phyloP scores from a whole-genome alignment of 1,140 invertebrate species.

The Colletes latitarsis region DNA sequence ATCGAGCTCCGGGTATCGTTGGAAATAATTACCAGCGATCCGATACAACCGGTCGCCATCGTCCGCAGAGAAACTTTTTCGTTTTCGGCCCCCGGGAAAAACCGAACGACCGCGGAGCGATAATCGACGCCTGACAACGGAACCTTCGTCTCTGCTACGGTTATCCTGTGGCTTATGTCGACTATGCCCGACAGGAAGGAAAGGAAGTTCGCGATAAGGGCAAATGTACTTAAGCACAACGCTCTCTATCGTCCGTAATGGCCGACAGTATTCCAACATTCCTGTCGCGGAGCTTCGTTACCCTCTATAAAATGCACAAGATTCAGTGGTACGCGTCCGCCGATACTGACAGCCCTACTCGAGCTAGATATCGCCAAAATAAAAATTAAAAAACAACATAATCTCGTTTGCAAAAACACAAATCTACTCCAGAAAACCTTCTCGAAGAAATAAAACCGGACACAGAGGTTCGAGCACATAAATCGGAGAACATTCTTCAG shows the following conservation, averaged over 20 bases:
- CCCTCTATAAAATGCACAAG: not conserved
- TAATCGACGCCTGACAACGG: constrained; percentile 42
- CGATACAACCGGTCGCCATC: constrained; percentile 48
- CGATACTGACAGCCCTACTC: too few relatives aligned
- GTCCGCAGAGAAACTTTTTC: constrained; percentile 36
- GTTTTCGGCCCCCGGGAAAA: constrained; percentile 11
- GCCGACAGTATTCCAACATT: not conserved
- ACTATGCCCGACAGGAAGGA: constrained; percentile 11
- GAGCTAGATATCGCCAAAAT: too few relatives aligned
- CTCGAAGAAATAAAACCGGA: too few relatives aligned
- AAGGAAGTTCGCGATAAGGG: constrained; percentile 33
- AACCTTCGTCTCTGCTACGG: not conserved
- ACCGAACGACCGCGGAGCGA: constrained; percentile 15
- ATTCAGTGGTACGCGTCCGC: not conserved
- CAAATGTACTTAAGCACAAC: constrained; percentile 30
- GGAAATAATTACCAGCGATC: constrained; percentile 64
- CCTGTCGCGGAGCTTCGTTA: not conserved
- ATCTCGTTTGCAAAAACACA: too few relatives aligned
- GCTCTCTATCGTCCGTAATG: constrained; percentile 7
- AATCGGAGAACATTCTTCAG: too few relatives aligned
- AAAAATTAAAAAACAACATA: too few relatives aligned
- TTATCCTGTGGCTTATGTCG: constrained; percentile 55
- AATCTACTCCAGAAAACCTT: too few relatives aligned
- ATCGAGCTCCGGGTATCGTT: not conserved
- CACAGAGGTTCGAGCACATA: too few relatives aligned